Conservation (phyloP, 2,797 vertebrate genomes). For the Falco cherrug region DNA sequence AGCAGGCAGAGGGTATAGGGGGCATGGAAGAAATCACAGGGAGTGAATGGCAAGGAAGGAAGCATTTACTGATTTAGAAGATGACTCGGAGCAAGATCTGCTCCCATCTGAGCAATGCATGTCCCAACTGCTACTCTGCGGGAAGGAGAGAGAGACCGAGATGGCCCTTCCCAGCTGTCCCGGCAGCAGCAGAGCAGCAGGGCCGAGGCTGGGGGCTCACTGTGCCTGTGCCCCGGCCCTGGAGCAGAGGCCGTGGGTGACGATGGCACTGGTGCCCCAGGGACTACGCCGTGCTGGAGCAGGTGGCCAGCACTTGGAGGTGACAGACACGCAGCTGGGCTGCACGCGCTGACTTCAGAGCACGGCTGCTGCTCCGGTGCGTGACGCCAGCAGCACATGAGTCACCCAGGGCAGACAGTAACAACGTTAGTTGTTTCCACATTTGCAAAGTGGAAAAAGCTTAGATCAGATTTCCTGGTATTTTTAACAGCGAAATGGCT, state of each 20-base stretch:
- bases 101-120: not conserved
- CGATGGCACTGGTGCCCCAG: not conserved
- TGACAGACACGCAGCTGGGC: not conserved
- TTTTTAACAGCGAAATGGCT: not conserved
- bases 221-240: not conserved
- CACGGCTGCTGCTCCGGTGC: not conserved
- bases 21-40: not conserved
- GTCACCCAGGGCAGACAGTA: not conserved
- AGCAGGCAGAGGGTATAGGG: not conserved
- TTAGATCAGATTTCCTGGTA: not conserved
- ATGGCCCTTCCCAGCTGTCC: not conserved
- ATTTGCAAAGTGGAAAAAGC: not conserved
- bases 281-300: not conserved
- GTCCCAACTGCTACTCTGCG: not conserved
- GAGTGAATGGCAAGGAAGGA: not conserved
- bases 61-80: not conserved
- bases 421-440: not conserved
- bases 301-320: not conserved
- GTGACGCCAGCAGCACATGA: conserved; percentile 49
- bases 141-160: not conserved
- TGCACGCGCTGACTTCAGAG: not conserved
- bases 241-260: not conserved
- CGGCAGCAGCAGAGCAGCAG: rapidly evolving
- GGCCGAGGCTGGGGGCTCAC: not conserved
- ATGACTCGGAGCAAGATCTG: not conserved